These are phyloP conservation scores for Pocillopora damicornis DNA, from an alignment of 64 coral and sea anemone species.

Conservation along the genomic window DNA sequence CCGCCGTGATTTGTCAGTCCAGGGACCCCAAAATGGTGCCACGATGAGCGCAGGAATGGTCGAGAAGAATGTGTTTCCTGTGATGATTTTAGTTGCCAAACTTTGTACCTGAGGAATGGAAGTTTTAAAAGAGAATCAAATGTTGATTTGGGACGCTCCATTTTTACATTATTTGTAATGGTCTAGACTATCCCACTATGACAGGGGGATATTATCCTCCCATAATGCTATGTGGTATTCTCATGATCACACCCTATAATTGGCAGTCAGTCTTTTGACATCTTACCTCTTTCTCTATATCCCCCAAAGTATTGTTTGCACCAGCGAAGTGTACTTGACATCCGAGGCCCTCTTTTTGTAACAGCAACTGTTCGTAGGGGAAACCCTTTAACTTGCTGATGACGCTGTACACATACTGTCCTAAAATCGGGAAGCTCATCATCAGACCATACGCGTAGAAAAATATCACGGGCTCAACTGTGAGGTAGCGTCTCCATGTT, in stretches of 20 bases:
- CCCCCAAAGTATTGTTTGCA: conserved; percentile 29
- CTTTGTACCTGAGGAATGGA: conserved; percentile 53
- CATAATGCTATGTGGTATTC: no score
- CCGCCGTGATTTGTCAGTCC: conserved; percentile 45
- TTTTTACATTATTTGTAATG: neutral
- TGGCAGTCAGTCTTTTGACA: no score
- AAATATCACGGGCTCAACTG: conserved; percentile 91
- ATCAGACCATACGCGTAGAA: conserved; percentile 84
- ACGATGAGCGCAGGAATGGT: conserved; percentile 11
- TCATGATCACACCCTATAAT: no score
- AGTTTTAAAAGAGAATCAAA: neutral
- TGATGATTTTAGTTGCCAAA: conserved; percentile 47
- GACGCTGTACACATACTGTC: conserved; percentile 79
- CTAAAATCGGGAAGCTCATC: conserved; percentile 58
- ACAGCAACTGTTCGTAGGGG: conserved; percentile 45
- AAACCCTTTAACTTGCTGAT: conserved; percentile 85
- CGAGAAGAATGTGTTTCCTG: conserved; percentile 6
- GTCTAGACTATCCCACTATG: no score
- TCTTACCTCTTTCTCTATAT: conserved; percentile 51
- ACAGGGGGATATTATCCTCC: no score
- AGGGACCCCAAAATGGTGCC: conserved; percentile 47
- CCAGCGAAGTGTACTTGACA: conserved; percentile 32
- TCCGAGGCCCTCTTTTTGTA: neutral
- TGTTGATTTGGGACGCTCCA: neutral
- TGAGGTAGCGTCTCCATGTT: conserved; percentile 58